Evolutionary conservation across 2,888 invertebrate species (phyloP).

Genomic region (Vesta saturnalis): DNA sequence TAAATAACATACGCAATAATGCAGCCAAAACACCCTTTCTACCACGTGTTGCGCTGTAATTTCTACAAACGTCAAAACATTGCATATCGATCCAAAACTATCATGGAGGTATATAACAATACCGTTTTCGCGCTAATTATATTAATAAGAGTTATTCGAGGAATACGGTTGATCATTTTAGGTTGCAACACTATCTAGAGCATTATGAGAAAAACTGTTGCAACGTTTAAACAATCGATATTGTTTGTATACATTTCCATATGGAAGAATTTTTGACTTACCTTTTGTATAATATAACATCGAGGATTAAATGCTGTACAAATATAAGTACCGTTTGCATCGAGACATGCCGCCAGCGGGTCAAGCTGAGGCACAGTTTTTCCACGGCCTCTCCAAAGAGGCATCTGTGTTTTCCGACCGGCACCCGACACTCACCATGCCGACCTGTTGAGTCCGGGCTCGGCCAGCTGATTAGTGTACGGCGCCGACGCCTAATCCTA

Average conservation of each 20-base stretch:
- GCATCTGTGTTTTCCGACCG: slow-evolving; percentile 57
- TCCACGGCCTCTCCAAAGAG: slow-evolving; percentile 57
- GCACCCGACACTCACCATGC: slow-evolving; percentile 59
- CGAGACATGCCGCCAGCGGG: slow-evolving; percentile 63
- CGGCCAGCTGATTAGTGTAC: slow-evolving; percentile 55
- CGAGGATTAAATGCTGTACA: slow-evolving; percentile 71
- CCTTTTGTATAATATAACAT: slow-evolving; percentile 74
- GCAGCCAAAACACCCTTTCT: slow-evolving; percentile 8
- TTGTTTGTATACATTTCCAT: slow-evolving; percentile 17
- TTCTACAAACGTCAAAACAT: slow-evolving; percentile 47
- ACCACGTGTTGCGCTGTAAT: slow-evolving; percentile 53
- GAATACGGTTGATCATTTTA: background rate
- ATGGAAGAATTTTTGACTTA: slow-evolving; percentile 52
- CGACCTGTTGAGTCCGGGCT: slow-evolving; percentile 64
- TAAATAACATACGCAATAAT: background rate
- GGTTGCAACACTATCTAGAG: background rate
- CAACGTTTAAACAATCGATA: background rate
- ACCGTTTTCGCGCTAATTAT: slow-evolving; percentile 28
- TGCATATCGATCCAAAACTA: slow-evolving; percentile 51
- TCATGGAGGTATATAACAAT: slow-evolving; percentile 41
- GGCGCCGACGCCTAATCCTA: slow-evolving; percentile 51
- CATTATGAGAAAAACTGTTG: background rate
- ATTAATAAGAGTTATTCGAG: background rate
- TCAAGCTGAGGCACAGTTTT: slow-evolving; percentile 52
- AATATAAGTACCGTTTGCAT: slow-evolving; percentile 69